phyloP scores from a whole-genome alignment of 1,140 invertebrate species.

The Brachionus sp. region DNA sequence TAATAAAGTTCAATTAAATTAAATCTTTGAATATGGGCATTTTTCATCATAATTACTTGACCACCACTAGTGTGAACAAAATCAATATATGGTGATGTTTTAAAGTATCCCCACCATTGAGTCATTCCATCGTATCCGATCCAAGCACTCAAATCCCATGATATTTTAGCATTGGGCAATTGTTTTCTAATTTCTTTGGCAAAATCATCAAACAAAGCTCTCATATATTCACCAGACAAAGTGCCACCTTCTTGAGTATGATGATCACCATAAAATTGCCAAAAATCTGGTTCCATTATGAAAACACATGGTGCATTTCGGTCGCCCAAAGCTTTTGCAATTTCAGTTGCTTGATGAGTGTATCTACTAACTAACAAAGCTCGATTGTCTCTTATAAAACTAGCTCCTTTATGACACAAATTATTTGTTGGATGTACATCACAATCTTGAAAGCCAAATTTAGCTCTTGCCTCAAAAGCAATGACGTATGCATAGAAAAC shows the following conservation, averaged over 20 bases:
- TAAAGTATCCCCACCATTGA: slow-evolving; percentile 24
- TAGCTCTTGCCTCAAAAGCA: slow-evolving; percentile 28
- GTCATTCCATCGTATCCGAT: not conserved
- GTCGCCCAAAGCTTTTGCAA: not conserved
- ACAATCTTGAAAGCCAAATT: not conserved
- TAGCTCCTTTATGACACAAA: slow-evolving; percentile 13
- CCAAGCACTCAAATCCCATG: slow-evolving; percentile 2
- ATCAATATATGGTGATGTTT: not conserved
- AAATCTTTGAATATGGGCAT: not conserved
- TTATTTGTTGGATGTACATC: not conserved
- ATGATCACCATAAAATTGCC: slow-evolving; percentile 9
- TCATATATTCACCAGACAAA: slow-evolving; percentile 4
- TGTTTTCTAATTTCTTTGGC: not conserved
- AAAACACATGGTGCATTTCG: not conserved
- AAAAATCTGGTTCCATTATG: slow-evolving; percentile 20
- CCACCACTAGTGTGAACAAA: slow-evolving; percentile 29
- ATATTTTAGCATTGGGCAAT: not conserved
- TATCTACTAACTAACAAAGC: not conserved
- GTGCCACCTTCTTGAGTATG: slow-evolving; percentile 2
- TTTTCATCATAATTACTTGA: not conserved
- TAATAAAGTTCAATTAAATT: not conserved
- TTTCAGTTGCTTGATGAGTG: slow-evolving; percentile 13
- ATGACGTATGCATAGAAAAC: slow-evolving; percentile 9
- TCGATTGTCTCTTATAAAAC: not conserved
- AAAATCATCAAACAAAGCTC: slow-evolving; percentile 10